Base-by-base conservation (phyloP, 2,113 vertebrate genomes). In the Hiodon tergisus region DNA sequence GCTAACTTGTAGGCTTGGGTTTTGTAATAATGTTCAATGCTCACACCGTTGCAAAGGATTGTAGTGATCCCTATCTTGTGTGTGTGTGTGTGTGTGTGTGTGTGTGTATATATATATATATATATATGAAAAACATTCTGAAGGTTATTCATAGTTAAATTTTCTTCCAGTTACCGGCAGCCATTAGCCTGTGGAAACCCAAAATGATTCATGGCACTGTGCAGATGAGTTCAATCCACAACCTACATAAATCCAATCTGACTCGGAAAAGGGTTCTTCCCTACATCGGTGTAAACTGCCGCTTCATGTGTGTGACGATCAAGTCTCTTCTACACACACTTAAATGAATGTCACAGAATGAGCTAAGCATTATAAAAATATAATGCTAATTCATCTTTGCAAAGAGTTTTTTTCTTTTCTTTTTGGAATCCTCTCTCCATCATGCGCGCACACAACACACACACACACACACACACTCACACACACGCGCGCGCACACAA, bases 241-340 rank as follows among this genome's bases (percentile, higher is more conserved):
- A 72, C 81, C 83, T 78, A 80, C 76, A 81, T 61, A 76, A 87
- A 78, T 85, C 74, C 83, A 88, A 83, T 83, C 80, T 87, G 55
- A 31, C 31, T 31, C 31, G 0, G 31, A 31, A 31, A 31, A 31
- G 74, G 81, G 74, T 87, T 85, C 82, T 83, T 88, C 86, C 81
- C 80, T 89, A 16, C 85, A 4, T 16, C 6, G 7, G 76, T 85
- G 57, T 46, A 87, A 87, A 77, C 85, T 87, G 82, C 77, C 86
- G 85, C 78, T 90, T 86, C 82, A 31, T 31, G 31, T 31, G 31
- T 31, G 31, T 31, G 31, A 31, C 2, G 31, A 31, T 31, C 31
- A 31, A 31, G 76, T 83, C 84, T 90, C 72, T 86, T 78, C 85
- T 85, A 67, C 55, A 69, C 53, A 83, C 86, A 85, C 82, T 80